Base-by-base conservation (phyloP, 92 coral and sea anemone genomes). In the Epizoanthus rinbou region DNA sequence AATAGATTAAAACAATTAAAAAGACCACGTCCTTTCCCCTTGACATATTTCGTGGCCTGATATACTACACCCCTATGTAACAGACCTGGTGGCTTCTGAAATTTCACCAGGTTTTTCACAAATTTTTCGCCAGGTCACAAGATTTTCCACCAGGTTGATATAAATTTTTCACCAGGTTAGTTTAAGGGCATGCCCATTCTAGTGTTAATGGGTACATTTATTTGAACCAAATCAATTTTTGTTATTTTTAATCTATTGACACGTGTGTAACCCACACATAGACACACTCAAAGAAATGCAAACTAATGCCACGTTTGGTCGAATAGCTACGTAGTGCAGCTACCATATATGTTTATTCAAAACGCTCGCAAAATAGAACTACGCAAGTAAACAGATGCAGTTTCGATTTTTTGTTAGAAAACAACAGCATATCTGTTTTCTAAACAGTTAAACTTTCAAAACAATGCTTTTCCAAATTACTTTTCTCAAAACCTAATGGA, bases 201-300 rank as follows among this genome's bases (percentile, higher is more conserved):
- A 66, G 72, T 66, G 72, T 66, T 66, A 66, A 66, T 66, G 72
- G 72, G 68, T 66, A 66, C 72, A 23, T 66, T 66, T 66, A 66
- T 66, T 23, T 66, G 41, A 66, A 66, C 41, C 43, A 66, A 66
- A 66, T 66, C 72, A 66, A 25, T 13, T 66, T 66, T 66, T 66
- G 72, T 25, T 66, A 66, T 66, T 66, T 66, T 66, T 24, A 23
- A 66, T 66, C 43, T 66, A 66, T 66, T 25, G 72, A 66, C 72
- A 66, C 72, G 72, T 66, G 72, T 66, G 72, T 66, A 66, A 66
- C 72, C 72, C 73, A 67, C 73, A 67, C 73, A 67, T 67, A 67
- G 50, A 67, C 73, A 67, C 73, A 67, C 73, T 67, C 73, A 67
- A 67, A 67, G 50, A 31, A 31, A 67, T 67, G 73, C 73, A 67